These are phyloP conservation scores for Ichneumoninae sp. DNA, from an alignment of 2,888 invertebrate species.

Conservation along the genomic window DNA sequence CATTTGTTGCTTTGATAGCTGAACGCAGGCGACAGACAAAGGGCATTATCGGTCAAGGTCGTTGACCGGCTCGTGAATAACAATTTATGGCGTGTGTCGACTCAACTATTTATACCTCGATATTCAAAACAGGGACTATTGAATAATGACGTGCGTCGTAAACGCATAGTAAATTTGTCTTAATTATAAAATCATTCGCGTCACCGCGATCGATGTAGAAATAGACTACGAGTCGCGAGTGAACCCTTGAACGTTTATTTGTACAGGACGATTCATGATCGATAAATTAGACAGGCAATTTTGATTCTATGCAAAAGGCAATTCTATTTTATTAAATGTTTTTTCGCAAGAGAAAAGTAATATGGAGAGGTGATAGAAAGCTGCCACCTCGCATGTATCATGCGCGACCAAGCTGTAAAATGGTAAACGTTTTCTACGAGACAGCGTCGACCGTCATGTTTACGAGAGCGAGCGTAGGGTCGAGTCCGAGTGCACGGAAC, in stretches of 20 bases:
- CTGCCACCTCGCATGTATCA: not conserved
- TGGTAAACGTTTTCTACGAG: not conserved
- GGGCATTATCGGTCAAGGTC: not conserved
- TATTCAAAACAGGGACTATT: not conserved
- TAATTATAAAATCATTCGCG: slow-evolving; percentile 8
- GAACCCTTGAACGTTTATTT: slow-evolving; percentile 12
- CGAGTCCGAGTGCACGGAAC: slow-evolving; percentile 35
- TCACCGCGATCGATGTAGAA: not conserved
- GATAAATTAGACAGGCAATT: not conserved
- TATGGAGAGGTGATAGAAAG: slow-evolving; percentile 4
- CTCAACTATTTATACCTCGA: not conserved
- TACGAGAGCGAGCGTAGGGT: not conserved
- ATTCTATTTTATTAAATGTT: not conserved
- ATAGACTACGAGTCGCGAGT: not conserved
- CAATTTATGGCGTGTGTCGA: not conserved
- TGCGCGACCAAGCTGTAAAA: not conserved
- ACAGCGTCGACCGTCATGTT: not conserved
- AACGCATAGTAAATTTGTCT: not conserved
- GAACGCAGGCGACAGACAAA: not conserved
- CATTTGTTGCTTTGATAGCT: not conserved
- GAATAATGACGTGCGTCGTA: not conserved
- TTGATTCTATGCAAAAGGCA: not conserved
- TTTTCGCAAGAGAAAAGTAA: not conserved
- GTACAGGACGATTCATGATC: slow-evolving; percentile 3
- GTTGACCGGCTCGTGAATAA: not conserved